These are phyloP conservation scores for Phocoena sinus DNA, from an alignment of 2,113 vertebrate species.

Conservation along the genomic window DNA sequence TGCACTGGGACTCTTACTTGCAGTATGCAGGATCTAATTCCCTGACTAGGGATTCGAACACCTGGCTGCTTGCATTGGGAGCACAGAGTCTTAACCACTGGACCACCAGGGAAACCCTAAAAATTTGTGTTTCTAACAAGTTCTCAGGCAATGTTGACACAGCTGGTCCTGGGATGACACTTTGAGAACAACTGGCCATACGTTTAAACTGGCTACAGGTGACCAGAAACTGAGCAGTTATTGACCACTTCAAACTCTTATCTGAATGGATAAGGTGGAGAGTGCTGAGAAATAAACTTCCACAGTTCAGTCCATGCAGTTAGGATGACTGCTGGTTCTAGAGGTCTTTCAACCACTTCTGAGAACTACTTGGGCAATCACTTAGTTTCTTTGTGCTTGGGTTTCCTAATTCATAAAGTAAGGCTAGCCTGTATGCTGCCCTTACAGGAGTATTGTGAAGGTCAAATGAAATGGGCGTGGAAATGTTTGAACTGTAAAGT, in stretches of 20 bases:
- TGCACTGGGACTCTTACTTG: no score
- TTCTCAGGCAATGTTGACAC: background rate
- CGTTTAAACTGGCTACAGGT: background rate
- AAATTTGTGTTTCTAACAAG: conserved; percentile 9
- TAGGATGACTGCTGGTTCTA: background rate
- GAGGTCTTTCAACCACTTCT: background rate
- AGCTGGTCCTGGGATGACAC: background rate
- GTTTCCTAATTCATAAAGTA: background rate
- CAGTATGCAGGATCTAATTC: no score
- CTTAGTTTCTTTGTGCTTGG: background rate
- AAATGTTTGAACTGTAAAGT: background rate
- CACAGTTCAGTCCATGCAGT: background rate
- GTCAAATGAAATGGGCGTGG: background rate
- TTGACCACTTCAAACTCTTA: background rate
- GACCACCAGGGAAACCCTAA: background rate
- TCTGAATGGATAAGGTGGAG: background rate
- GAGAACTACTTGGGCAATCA: background rate
- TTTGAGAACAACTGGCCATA: background rate
- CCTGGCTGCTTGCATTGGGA: no score
- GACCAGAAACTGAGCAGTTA: background rate
- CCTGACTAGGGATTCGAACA: no score
- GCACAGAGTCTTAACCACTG: no score
- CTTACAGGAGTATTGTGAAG: background rate
- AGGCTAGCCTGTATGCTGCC: background rate
- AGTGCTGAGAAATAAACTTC: background rate